Conservation (phyloP, 2,888 invertebrate genomes). For the Gordius sp. region DNA sequence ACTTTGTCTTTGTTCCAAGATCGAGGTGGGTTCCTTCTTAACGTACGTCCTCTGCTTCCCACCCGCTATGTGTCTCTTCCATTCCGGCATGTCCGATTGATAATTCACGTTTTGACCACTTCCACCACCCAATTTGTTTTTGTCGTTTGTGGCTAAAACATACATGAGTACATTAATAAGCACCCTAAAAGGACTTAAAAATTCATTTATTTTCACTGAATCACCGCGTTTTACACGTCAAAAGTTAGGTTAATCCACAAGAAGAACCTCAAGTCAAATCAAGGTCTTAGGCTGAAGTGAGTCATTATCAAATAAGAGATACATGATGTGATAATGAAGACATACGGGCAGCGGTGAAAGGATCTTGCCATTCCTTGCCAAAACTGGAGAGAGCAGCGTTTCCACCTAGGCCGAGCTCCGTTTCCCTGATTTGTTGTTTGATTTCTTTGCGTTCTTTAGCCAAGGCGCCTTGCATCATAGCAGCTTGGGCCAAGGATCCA, state of each 20-base stretch:
- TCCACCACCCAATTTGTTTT: too few species aligned
- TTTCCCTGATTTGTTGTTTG: conserved; percentile 52
- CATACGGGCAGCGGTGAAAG: conserved; percentile 44
- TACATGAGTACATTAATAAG: too few species aligned
- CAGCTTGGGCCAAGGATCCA: conserved; percentile 87
- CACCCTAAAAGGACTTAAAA: too few species aligned
- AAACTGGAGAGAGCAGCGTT: conserved; percentile 37
- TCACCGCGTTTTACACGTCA: too few species aligned
- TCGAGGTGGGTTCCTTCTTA: conserved; percentile 70
- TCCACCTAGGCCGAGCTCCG: conserved; percentile 44
- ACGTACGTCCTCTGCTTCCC: conserved; percentile 53
- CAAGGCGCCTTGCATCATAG: conserved; percentile 95
- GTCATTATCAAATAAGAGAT: neutral
- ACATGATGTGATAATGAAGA: neutral
- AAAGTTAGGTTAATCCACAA: too few species aligned
- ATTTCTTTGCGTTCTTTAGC: conserved; percentile 84
- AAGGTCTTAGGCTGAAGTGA: too few species aligned
- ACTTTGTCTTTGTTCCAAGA: conserved; percentile 76
- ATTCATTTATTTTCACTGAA: too few species aligned
- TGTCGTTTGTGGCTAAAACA: too few species aligned
- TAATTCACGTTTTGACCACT: neutral
- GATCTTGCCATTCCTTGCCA: conserved; percentile 86
- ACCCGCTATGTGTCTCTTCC: conserved; percentile 93
- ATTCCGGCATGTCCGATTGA: conserved; percentile 59
- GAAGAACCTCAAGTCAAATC: too few species aligned